Conservation (phyloP, 2,888 invertebrate genomes). For the Drosophila cognata region DNA sequence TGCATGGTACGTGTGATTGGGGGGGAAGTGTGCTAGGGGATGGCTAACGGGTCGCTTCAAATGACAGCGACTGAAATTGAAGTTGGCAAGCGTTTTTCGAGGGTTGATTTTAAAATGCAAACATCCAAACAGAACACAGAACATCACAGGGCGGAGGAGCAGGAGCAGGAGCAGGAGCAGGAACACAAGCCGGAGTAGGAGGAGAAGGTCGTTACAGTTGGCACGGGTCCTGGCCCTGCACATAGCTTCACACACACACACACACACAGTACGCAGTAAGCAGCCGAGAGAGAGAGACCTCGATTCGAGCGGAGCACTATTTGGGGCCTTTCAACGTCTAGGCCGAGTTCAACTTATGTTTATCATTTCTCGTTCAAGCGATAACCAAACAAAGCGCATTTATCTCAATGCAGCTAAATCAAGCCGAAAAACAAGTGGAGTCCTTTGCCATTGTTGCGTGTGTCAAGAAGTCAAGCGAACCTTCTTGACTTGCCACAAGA, state of each 20-base stretch:
- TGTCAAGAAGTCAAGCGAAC: conserved; percentile 56
- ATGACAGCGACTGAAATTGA: conserved; percentile 76
- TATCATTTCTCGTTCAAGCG: conserved; percentile 53
- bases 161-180: background rate
- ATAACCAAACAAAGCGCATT: conserved; percentile 68
- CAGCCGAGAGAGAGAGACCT: conserved; percentile 6
- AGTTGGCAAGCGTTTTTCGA: conserved; percentile 75
- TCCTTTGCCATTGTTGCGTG: conserved; percentile 56
- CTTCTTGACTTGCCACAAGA: conserved; percentile 52
- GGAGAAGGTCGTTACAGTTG: conserved; percentile 51
- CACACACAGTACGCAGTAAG: conserved; percentile 45
- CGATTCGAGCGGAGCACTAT: conserved; percentile 22
- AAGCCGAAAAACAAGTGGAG: conserved; percentile 39
- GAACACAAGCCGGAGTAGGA: background rate
- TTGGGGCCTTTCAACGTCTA: conserved; percentile 46
- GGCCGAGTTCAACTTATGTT: conserved; percentile 56
- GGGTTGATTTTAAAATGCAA: conserved; percentile 78
- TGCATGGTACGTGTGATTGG: conserved; percentile 11
- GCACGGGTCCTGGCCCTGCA: conserved; percentile 45
- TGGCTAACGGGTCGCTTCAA: conserved; percentile 49
- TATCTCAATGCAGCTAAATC: conserved; percentile 71
- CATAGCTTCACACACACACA: conserved; percentile 66
- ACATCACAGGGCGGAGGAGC: conserved; percentile 18
- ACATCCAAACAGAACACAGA: conserved; percentile 54
- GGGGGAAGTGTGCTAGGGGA: conserved; percentile 4